These are phyloP conservation scores for Bos indicus DNA, from an alignment of 2,113 vertebrate species.

Conservation along the genomic window DNA sequence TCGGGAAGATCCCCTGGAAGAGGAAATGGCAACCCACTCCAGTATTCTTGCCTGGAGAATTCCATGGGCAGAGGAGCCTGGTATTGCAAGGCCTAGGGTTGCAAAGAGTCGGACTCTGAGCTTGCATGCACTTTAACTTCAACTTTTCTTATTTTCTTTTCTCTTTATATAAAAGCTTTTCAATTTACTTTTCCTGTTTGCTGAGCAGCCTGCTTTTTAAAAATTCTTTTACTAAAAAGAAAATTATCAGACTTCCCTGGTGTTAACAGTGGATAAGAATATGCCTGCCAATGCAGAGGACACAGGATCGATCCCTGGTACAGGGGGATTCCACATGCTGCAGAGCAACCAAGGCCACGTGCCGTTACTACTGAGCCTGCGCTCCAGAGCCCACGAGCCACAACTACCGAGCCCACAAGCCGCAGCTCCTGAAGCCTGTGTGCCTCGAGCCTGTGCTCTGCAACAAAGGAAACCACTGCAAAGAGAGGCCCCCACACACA, in stretches of 20 bases:
- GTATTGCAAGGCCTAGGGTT: background rate
- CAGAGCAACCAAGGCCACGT: background rate
- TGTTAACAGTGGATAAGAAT: background rate
- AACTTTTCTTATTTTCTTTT: background rate
- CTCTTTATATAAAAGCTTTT: background rate
- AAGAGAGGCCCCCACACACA: background rate
- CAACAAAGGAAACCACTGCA: background rate
- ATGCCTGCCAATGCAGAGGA: background rate
- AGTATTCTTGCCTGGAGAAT: background rate
- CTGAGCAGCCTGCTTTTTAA: background rate
- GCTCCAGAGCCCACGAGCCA: background rate
- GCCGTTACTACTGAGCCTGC: background rate
- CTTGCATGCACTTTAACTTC: background rate
- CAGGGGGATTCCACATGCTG: background rate
- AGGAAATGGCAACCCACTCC: background rate
- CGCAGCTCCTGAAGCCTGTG: background rate
- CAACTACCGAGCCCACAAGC: rapidly evolving
- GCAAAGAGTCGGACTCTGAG: background rate
- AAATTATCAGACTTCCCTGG: background rate
- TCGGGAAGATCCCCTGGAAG: background rate
- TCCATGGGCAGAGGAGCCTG: background rate
- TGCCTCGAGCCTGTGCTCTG: background rate
- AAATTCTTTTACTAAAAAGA: background rate
- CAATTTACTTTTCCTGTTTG: background rate
- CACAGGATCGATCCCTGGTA: background rate